These are phyloP conservation scores for Amazona vittata DNA, from an alignment of 2,113 vertebrate species.

Conservation along the genomic window DNA sequence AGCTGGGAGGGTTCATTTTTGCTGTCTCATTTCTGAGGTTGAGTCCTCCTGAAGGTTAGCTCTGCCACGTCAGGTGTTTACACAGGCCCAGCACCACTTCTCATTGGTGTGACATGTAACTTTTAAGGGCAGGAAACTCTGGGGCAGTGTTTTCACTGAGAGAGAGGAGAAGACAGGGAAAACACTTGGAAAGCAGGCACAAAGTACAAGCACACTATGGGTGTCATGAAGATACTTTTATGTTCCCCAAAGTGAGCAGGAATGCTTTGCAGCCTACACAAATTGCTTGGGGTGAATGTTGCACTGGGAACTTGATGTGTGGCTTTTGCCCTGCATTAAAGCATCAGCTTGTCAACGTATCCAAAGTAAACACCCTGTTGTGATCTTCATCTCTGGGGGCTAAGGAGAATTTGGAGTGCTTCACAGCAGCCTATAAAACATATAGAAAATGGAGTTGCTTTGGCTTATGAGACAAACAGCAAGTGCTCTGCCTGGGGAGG, in stretches of 20 bases:
- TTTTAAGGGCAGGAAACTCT: background rate
- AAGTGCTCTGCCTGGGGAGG: background rate
- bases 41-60: background rate
- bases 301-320: background rate
- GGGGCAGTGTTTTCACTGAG: background rate
- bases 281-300: background rate
- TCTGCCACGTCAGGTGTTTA: background rate
- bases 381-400: background rate
- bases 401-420: background rate
- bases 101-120: fast-evolving
- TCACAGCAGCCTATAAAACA: background rate
- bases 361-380: background rate
- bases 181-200: fast-evolving
- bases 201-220: fast-evolving
- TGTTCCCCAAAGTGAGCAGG: background rate
- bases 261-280: background rate
- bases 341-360: background rate
- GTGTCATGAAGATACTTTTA: background rate
- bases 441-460: background rate
- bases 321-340: background rate
- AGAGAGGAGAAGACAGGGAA: background rate
- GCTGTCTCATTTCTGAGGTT: background rate
- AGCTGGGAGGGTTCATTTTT: background rate
- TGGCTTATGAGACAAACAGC: background rate
- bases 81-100: background rate